Percentiles rank a stretch among this genome's conserved stretches.
These are phyloP conservation scores for Larimichthys crocea DNA, from an alignment of 2,113 vertebrate species.

Conservation along the genomic window DNA sequence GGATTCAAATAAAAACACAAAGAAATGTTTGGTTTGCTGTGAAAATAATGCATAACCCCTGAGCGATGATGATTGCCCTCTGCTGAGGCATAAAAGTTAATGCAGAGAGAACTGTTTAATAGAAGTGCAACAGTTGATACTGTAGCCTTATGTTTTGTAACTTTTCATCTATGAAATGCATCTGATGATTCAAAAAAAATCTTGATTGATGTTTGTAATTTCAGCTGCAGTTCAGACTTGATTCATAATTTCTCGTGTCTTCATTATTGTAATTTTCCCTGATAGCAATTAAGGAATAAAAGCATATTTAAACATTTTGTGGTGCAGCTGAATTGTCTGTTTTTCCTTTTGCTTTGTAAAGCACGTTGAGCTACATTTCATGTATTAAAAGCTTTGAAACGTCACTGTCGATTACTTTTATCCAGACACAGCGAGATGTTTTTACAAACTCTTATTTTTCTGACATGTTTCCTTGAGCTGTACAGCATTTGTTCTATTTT, in stretches of 20 bases:
- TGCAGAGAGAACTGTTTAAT: constrained; percentile 2
- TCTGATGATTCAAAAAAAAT: neutral
- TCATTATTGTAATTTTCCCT: neutral
- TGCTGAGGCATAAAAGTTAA: neutral
- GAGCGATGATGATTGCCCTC: neutral
- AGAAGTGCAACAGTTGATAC: neutral
- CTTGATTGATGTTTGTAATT: neutral
- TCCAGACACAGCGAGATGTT: neutral
- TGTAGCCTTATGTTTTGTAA: neutral
- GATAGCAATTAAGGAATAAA: neutral
- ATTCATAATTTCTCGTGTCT: neutral
- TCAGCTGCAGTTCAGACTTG: neutral
- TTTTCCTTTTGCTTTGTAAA: neutral
- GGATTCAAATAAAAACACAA: constrained; percentile 30
- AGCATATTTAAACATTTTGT: neutral
- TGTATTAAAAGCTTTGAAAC: neutral
- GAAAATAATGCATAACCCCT: neutral
- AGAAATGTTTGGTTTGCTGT: neutral
- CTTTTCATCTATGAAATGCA: neutral
- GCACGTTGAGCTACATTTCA: neutral
- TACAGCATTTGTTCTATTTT: neutral
- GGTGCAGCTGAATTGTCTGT: neutral
- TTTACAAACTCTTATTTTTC: neutral
- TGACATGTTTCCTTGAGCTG: neutral
- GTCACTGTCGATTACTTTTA: neutral